These are phyloP conservation scores for Dufourea novaeangliae DNA, from an alignment of 1,140 invertebrate genomes.

Conservation along the genomic window DNA sequence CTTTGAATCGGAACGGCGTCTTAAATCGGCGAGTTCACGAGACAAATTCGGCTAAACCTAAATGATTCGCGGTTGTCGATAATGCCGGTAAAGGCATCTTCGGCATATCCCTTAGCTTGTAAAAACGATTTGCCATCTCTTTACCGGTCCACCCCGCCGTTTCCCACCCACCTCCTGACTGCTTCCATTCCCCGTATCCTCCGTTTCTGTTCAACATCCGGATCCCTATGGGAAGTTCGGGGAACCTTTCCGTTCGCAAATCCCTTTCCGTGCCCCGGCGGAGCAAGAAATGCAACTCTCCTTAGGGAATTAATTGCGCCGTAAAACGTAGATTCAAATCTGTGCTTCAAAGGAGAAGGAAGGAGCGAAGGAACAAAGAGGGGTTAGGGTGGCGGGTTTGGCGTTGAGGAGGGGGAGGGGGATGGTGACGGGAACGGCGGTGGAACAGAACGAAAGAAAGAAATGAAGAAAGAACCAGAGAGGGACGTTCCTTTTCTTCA, in stretches of 20 bases:
- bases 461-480: slow-evolving; percentile 18
- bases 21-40: slow-evolving; percentile 60
- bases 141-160: slow-evolving; percentile 15
- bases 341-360: slow-evolving; percentile 64
- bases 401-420: slow-evolving; percentile 25
- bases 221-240: slow-evolving; percentile 54
- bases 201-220: slow-evolving; percentile 31
- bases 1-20: background rate
- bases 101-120: slow-evolving; percentile 51
- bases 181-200: slow-evolving; percentile 21
- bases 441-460: slow-evolving; percentile 20
- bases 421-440: slow-evolving; percentile 2
- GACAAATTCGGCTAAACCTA: slow-evolving; percentile 41
- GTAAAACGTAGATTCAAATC: slow-evolving; percentile 74
- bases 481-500: slow-evolving; percentile 67
- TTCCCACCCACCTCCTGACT: slow-evolving; percentile 6
- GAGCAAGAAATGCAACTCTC: slow-evolving; percentile 73
- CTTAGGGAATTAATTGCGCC: slow-evolving; percentile 73
- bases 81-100: slow-evolving; percentile 48
- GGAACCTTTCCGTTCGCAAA: slow-evolving; percentile 64
- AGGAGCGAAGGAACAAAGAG: slow-evolving; percentile 20
- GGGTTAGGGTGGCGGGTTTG: slow-evolving; percentile 23
- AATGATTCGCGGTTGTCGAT: slow-evolving; percentile 59
- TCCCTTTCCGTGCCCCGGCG: slow-evolving; percentile 64
- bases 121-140: slow-evolving; percentile 57